phyloP scores from a whole-genome alignment of 2,888 invertebrate genomes.

The Pediacus dermestoides region DNA sequence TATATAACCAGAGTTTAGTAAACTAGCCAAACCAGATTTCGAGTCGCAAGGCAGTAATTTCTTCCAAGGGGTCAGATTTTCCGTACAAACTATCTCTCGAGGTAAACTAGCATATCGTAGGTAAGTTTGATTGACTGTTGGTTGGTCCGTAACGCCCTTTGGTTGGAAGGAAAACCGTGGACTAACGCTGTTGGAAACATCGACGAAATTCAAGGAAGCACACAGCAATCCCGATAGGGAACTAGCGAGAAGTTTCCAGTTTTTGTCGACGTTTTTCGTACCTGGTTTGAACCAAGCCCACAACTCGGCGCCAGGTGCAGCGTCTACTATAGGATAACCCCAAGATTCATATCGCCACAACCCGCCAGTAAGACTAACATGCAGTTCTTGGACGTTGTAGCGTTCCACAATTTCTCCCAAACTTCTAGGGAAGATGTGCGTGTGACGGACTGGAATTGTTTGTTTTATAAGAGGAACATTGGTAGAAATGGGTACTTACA shows the following conservation, averaged over 20 bases:
- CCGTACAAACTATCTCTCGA: conserved; percentile 95
- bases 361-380: conserved; percentile 89
- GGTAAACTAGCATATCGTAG: conserved; percentile 85
- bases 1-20: conserved; percentile 86
- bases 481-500: conserved; percentile 54
- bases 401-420: conserved; percentile 82
- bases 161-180: conserved; percentile 84
- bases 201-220: conserved; percentile 93
- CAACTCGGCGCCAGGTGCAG: conserved; percentile 91
- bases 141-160: conserved; percentile 55
- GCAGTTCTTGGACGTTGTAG: conserved; percentile 84
- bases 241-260: conserved; percentile 87
- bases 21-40: conserved; percentile 79
- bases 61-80: conserved; percentile 98
- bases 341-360: conserved; percentile 90
- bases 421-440: conserved; percentile 82
- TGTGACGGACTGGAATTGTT: conserved; percentile 67
- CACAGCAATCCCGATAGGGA: conserved; percentile 93
- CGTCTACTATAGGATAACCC: conserved; percentile 89
- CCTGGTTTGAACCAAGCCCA: conserved; percentile 85
- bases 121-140: conserved; percentile 45
- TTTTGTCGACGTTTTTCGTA: conserved; percentile 67
- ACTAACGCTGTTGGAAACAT: conserved; percentile 75
- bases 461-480: not conserved
- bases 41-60: conserved; percentile 94